phyloP scores from a whole-genome alignment of 1,140 invertebrate genomes.

The Olivierus martensii region DNA sequence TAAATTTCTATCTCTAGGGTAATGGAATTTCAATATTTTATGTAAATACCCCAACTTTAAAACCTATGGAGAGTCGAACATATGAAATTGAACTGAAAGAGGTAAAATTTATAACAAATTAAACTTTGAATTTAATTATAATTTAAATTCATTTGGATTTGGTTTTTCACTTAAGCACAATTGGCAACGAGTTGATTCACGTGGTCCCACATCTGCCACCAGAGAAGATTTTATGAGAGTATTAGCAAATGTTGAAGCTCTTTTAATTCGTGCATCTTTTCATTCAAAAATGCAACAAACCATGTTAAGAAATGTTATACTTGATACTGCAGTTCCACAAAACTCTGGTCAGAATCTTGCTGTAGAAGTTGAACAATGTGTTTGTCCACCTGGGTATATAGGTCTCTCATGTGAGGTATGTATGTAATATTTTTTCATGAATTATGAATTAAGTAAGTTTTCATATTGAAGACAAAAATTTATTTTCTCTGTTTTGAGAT shows the following conservation, averaged over 20 bases:
- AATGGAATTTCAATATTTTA: slow-evolving; percentile 21
- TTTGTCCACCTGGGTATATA: slow-evolving; percentile 62
- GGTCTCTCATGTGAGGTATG: slow-evolving; percentile 64
- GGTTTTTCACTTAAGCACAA: slow-evolving; percentile 9
- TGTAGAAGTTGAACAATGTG: slow-evolving; percentile 61
- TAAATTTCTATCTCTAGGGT: too few relatives aligned
- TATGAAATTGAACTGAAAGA: slow-evolving; percentile 20
- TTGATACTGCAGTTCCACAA: slow-evolving; percentile 57
- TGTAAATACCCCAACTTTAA: slow-evolving; percentile 16
- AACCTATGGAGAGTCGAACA: slow-evolving; percentile 16
- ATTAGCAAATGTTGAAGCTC: slow-evolving; percentile 60
- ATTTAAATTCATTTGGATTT: not conserved
- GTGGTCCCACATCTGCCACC: slow-evolving; percentile 34
- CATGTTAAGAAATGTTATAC: slow-evolving; percentile 54
- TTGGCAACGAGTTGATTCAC: slow-evolving; percentile 22
- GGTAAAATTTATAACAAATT: not conserved
- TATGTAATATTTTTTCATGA: too few relatives aligned
- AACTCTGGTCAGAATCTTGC: slow-evolving; percentile 38
- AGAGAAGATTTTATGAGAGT: slow-evolving; percentile 68
- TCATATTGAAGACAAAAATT: too few relatives aligned
- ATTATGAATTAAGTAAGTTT: slow-evolving; percentile 7
- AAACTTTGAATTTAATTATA: not conserved
- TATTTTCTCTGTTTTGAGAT: not conserved
- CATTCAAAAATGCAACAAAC: slow-evolving; percentile 51
- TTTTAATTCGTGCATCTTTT: slow-evolving; percentile 72